Evolutionary conservation across 2,888 invertebrate genomes (phyloP), one percentile per base, ranked within the genome.

Genomic region (Apocheima hispidaria): DNA sequence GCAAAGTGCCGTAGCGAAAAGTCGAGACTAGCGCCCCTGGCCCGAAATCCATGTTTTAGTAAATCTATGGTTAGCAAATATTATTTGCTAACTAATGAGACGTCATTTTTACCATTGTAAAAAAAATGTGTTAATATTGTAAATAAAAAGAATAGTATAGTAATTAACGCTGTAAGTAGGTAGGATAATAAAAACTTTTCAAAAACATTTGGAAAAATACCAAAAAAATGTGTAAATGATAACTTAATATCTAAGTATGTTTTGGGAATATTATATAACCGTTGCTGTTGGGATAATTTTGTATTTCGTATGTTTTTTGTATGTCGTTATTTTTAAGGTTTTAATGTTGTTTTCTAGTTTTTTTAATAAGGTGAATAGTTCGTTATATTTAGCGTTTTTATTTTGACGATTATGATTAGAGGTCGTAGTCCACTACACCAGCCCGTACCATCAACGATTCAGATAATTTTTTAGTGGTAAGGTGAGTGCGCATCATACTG

Each of bases 141-240:
- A 51, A 43, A 51, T 44, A 36, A 41, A 41, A 38, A 9, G n/a
- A 14, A 23, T 12, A 10, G 38, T 14, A n/a, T 40, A 6, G 43
- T 49, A 60, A 56, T 41, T 54, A 57, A 51, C 21, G 38, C 9
- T n/a, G 49, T 54, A 63, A 51, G 10, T 73, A 72, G 68, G 51
- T 66, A 69, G 66, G 57, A 36, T 53, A 66, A 54, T 49, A 73
- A 74, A 77, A 75, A 71, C 66, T 71, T 75, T 77, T 75, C 44
- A 62, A 62, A 62, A 62, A 58, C 20, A 57, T 53, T 57, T 61
- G 77, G 73, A 78, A 73, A 75, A 78, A 78, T 66, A 66, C 71
- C 71, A 71, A 78, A 78, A 78, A 74, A 77, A 69, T 56, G n/a
- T 44, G 38, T 51, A 44, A 38, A 53, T 66, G 55, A 60, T 44